These are phyloP conservation scores for Lontra canadensis DNA, from an alignment of 2,113 vertebrate genomes.

Conservation along the genomic window DNA sequence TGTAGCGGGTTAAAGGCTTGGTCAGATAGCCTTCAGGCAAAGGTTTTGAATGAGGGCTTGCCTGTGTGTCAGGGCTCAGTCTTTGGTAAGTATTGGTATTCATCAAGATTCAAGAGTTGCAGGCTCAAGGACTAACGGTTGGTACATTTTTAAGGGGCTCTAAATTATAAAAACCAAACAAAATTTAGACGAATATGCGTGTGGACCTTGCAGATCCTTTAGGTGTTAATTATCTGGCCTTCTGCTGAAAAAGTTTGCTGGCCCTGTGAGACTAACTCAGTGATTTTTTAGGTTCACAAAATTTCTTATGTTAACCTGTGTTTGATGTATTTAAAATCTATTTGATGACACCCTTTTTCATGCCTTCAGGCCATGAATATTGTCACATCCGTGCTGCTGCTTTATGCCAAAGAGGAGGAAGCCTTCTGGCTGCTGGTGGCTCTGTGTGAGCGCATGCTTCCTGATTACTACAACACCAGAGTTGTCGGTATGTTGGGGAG, in stretches of 20 bases:
- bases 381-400: slow-evolving; percentile 96
- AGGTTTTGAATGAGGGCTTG: neutral
- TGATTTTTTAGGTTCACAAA: neutral
- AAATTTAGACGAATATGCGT: neutral
- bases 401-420: slow-evolving; percentile 98
- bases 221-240: neutral
- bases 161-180: neutral
- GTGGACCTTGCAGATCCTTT: neutral
- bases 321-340: neutral
- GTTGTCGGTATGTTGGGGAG: slow-evolving; percentile 92
- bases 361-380: slow-evolving; percentile 97
- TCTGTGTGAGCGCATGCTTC: slow-evolving; percentile 97
- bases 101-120: neutral
- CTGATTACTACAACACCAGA: slow-evolving; percentile 99
- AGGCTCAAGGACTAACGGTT: neutral
- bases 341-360: neutral
- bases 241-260: neutral
- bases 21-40: neutral
- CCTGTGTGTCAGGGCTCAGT: neutral
- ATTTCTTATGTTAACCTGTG: neutral
- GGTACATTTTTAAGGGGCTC: neutral
- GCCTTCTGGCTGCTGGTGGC: slow-evolving; percentile 99
- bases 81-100: neutral
- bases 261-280: neutral
- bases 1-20: neutral